Evolutionary conservation across 2,797 vertebrate genomes (phyloP).

Genomic region (Mionectes olivaceus): DNA sequence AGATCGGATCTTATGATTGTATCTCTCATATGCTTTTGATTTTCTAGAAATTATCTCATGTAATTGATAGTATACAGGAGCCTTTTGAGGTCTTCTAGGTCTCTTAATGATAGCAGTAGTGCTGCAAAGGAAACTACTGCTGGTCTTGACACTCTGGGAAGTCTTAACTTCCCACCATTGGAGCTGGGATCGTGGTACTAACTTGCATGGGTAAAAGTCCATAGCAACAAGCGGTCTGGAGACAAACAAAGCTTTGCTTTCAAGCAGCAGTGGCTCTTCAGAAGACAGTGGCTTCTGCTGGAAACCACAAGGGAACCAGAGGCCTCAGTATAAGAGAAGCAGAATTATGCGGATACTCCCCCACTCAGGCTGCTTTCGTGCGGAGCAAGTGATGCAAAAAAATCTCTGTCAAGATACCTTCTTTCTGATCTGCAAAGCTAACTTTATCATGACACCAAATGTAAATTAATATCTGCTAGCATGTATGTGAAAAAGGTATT

Average conservation of each 20-base stretch:
- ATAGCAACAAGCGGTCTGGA: background rate
- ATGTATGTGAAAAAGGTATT: background rate
- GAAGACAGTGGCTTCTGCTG: background rate
- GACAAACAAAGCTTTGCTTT: background rate
- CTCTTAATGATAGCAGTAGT: slow-evolving; percentile 27
- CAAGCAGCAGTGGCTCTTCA: background rate
- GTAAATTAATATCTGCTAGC: slow-evolving; percentile 13
- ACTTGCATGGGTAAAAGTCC: background rate
- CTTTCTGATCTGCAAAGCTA: background rate
- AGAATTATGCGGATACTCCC: background rate
- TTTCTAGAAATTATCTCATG: slow-evolving; percentile 44
- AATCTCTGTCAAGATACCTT: background rate
- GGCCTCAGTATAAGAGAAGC: background rate
- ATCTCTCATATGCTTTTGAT: slow-evolving; percentile 32
- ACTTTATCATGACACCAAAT: slow-evolving; percentile 21
- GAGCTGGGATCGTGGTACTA: background rate
- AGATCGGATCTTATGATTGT: background rate
- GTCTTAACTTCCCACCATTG: background rate
- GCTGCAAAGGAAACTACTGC: background rate
- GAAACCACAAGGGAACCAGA: background rate
- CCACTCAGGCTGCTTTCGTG: accelerated
- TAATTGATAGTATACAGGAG: slow-evolving; percentile 46
- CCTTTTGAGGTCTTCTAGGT: background rate
- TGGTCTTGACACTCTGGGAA: background rate
- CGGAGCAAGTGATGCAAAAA: background rate